Percentiles rank a stretch among this genome's conserved stretches.
Conservation (phyloP, 2,888 invertebrate species). For the Hypsopygia costalis region DNA sequence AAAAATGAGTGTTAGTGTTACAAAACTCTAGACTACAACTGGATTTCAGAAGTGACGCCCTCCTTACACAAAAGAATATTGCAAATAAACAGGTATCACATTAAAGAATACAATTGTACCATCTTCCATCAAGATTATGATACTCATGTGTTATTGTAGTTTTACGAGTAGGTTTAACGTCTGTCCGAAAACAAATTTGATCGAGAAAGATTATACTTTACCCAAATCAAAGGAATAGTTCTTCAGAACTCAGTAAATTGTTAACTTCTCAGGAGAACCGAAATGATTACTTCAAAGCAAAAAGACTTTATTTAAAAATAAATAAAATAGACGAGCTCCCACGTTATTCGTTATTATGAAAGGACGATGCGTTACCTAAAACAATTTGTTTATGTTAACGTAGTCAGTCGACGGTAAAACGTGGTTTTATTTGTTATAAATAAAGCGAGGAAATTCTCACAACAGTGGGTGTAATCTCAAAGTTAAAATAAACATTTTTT, state of each 20-base stretch:
- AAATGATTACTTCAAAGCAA: neutral
- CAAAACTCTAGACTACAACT: too few species aligned
- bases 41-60: too few species aligned
- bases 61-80: too few species aligned
- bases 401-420: neutral
- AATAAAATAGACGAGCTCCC: neutral
- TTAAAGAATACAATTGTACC: too few species aligned
- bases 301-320: neutral
- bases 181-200: too few species aligned
- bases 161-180: too few species aligned
- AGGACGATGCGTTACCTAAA: neutral
- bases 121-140: too few species aligned
- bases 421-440: neutral
- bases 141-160: too few species aligned
- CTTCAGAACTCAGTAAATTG: neutral
- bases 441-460: neutral
- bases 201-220: too few species aligned
- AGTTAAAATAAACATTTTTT: neutral
- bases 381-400: neutral
- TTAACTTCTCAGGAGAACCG: neutral
- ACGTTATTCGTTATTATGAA: neutral
- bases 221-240: neutral
- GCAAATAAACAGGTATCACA: too few species aligned
- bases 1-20: too few species aligned
- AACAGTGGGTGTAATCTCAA: neutral